Evolutionary conservation across 2,113 vertebrate species (phyloP), one percentile per base, ranked within the genome.

Genomic region (Athene cunicularia): DNA sequence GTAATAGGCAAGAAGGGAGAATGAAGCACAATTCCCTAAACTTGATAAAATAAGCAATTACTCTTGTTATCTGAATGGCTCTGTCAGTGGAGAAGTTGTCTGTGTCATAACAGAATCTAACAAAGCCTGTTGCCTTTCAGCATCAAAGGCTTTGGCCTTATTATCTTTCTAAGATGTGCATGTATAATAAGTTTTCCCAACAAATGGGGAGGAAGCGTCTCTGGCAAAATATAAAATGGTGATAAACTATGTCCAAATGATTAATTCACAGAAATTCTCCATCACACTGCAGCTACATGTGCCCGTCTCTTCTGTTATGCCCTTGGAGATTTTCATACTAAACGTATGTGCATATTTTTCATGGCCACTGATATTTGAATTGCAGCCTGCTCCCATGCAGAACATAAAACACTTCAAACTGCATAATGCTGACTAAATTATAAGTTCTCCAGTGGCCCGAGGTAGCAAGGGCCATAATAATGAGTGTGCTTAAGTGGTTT

Each of bases 271-370:
- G 98, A 98, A 98, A 98, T 97, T 98, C 98, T 98, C 98, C 98
- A 97, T 98, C 98, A 98, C 97, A 98, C 98, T 96, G 95, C 91
- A 96, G 97, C 96, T 98, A 99, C 99, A 99, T 98, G 98, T 98
- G 99, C 99, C 99, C 96, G 23, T 99, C 99, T 99, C 97, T 98
- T 98, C 98, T 98, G 98, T 98, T 98, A 98, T 98, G 99, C 99
- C 99, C 98, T 98, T 98, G 98, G 99, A 99, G 99, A 99, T 98
- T 99, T 98, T 98, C 99, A 99, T 98, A 97, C 98, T 99, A 99
- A 99, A 99, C 98, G 98, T 99, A 99, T 99, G 99, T 99, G 99
- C 99, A 99, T 99, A 99, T 99, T 99, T 99, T 99, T 99, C 99
- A 99, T 99, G 99, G 99, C 98, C 98, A 98, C 98, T 99, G 98